Percentiles rank a stretch among this genome's conserved stretches.
Conservation (phyloP, 2,888 invertebrate species). For the Lysandra bellargus region DNA sequence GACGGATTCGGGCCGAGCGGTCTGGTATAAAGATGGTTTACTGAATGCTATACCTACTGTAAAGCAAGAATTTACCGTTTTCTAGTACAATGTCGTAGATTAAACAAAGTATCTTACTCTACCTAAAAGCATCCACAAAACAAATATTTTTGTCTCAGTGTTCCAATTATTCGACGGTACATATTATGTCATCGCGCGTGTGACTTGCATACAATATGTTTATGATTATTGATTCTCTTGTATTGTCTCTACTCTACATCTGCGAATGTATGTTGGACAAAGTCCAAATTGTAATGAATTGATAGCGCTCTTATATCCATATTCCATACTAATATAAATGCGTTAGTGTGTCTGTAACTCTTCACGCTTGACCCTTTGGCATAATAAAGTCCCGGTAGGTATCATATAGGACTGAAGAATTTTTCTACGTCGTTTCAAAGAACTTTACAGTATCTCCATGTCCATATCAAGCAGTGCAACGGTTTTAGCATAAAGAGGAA, state of each 20-base stretch:
- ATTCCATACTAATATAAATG: neutral
- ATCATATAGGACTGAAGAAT: too few species aligned
- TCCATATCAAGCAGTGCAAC: too few species aligned
- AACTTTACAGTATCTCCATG: too few species aligned
- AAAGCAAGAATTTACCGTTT: neutral
- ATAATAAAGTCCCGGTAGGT: too few species aligned
- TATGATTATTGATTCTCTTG: conserved; percentile 22
- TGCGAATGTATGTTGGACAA: conserved; percentile 28
- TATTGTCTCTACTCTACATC: conserved; percentile 27
- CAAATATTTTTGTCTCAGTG: neutral
- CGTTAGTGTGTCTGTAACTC: neutral
- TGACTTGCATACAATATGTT: conserved; percentile 24
- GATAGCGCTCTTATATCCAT: neutral
- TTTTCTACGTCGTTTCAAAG: too few species aligned
- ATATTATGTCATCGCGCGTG: neutral
- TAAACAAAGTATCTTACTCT: neutral
- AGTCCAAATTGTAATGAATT: conserved; percentile 27
- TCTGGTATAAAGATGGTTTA: neutral
- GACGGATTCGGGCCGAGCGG: too few species aligned
- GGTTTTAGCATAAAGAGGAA: too few species aligned
- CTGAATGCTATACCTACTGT: neutral
- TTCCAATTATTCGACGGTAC: conserved; percentile 28
- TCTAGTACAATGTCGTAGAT: neutral
- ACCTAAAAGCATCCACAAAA: neutral
- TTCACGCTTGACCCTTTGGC: neutral